Evolutionary conservation across 2,888 invertebrate genomes (phyloP).

Genomic region (Acronicta alni): DNA sequence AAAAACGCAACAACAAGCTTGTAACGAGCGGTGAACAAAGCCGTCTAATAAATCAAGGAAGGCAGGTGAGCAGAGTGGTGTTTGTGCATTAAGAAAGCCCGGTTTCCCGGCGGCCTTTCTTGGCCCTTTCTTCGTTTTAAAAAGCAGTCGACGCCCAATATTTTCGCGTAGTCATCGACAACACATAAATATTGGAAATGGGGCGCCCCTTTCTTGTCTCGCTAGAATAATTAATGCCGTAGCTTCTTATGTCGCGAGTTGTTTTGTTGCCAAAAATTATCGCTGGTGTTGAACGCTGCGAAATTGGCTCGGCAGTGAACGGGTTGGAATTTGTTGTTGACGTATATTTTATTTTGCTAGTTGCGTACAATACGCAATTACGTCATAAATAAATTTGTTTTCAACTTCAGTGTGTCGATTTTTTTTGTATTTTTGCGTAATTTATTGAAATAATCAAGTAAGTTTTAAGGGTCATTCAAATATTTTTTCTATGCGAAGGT

Average conservation of each 20-base stretch:
- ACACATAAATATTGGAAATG: slow-evolving; percentile 90
- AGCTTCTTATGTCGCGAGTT: slow-evolving; percentile 83
- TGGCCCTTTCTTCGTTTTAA: slow-evolving; percentile 88
- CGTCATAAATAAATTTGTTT: too few relatives aligned
- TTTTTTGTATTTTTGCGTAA: slow-evolving; percentile 6
- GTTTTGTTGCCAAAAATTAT: slow-evolving; percentile 84
- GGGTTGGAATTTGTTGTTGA: slow-evolving; percentile 55
- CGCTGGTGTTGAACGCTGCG: slow-evolving; percentile 63
- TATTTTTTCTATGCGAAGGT: too few relatives aligned
- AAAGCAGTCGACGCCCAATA: slow-evolving; percentile 88
- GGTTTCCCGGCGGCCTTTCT: slow-evolving; percentile 86
- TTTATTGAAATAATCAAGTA: not conserved
- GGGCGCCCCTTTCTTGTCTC: slow-evolving; percentile 88
- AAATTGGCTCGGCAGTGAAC: slow-evolving; percentile 69
- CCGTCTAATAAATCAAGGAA: slow-evolving; percentile 86
- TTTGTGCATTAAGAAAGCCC: slow-evolving; percentile 89
- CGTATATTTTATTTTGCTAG: slow-evolving; percentile 16
- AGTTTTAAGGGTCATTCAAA: too few relatives aligned
- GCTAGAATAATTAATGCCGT: slow-evolving; percentile 87
- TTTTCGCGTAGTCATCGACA: slow-evolving; percentile 89
- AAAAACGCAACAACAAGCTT: slow-evolving; percentile 89
- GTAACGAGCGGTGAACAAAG: slow-evolving; percentile 88
- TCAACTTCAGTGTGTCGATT: slow-evolving; percentile 1
- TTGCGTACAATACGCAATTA: slow-evolving; percentile 6
- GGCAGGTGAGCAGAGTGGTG: slow-evolving; percentile 87